Conservation (phyloP, 2,797 vertebrate species). For the Pipistrellus nathusii region DNA sequence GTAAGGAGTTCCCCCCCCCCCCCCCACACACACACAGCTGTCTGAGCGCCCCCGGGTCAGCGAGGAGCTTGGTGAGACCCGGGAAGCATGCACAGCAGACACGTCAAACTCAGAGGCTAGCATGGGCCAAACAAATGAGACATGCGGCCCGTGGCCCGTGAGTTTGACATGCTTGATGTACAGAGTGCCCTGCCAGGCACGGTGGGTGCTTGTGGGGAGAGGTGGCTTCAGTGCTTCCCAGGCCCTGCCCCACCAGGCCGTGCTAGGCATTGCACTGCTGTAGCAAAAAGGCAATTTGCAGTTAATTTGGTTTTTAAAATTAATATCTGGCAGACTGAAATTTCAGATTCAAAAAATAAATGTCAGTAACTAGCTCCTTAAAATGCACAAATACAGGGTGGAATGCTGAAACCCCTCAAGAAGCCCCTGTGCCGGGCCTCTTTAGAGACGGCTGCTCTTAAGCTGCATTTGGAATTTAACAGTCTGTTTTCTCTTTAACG, state of each 20-base stretch:
- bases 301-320: neutral
- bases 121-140: too few relatives aligned
- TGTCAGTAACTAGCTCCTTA: neutral
- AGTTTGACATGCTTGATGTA: too few relatives aligned
- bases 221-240: rapidly evolving
- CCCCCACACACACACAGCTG: neutral
- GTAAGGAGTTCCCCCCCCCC: conserved; percentile 71
- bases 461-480: neutral
- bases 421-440: neutral
- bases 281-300: neutral
- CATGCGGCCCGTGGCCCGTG: too few relatives aligned
- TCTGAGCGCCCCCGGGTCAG: neutral
- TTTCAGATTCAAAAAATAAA: neutral
- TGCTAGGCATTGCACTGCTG: rapidly evolving
- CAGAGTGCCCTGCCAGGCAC: neutral
- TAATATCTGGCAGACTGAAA: neutral
- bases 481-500: neutral
- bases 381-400: neutral
- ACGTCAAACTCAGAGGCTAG: too few relatives aligned
- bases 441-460: neutral
- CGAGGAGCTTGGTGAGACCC: neutral
- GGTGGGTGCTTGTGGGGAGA: rapidly evolving
- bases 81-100: neutral
- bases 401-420: neutral
- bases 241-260: neutral